Conservation (phyloP, 2,797 vertebrate genomes). For the Ataeniobius toweri region DNA sequence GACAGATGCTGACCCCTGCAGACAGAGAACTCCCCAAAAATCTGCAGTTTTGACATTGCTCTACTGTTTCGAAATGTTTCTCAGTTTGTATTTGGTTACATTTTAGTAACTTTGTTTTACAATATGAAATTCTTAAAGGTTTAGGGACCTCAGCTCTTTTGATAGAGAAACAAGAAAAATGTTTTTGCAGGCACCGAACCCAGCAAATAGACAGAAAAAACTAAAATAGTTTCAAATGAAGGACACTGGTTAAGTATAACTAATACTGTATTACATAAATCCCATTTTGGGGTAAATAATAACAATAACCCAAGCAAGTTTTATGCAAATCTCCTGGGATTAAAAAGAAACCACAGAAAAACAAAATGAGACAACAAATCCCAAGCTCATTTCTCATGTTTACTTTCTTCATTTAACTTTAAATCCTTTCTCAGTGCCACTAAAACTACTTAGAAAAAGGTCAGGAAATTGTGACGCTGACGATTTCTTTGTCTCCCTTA, state of each 20-base stretch:
- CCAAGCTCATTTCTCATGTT: not conserved
- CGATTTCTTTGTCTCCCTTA: no score
- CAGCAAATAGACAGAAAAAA: not conserved
- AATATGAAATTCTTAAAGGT: not conserved
- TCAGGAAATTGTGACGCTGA: not conserved
- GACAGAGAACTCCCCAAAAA: no score
- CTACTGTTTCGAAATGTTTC: not conserved
- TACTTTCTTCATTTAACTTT: not conserved
- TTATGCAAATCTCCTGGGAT: not conserved
- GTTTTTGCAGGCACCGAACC: not conserved
- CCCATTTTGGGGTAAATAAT: no score
- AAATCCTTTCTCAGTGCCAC: not conserved
- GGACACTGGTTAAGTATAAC: not conserved
- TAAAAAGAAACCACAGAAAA: not conserved
- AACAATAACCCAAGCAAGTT: not conserved
- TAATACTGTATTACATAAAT: no score
- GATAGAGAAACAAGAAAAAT: not conserved
- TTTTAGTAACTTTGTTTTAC: not conserved
- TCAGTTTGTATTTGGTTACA: not conserved
- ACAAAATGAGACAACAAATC: not conserved
- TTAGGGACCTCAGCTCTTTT: not conserved
- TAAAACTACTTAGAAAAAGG: not conserved
- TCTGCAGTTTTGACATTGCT: no score
- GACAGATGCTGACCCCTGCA: not conserved
- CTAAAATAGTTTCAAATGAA: not conserved